Base-by-base conservation (phyloP, 2,888 invertebrate genomes). In the Salticus scenicus region DNA sequence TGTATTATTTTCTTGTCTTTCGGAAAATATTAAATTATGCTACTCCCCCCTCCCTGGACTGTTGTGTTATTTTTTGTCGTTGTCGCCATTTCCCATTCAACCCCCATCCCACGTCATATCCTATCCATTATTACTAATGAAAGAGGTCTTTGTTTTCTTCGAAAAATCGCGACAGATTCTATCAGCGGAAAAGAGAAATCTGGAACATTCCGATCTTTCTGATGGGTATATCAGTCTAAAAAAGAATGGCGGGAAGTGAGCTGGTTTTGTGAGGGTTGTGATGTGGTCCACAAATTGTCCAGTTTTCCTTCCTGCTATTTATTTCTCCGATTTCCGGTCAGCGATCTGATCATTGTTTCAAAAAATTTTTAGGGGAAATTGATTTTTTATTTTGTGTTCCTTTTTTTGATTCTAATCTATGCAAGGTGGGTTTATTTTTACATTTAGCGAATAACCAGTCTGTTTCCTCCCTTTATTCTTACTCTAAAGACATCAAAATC, bases 291-390 rank as follows among this genome's bases (percentile, higher is more conserved):
- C 72, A 84, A 76, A 77, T 72, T 84, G 83, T 24, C 63, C 75
- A 57, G 57, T 84, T 84, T n/a, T 84, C 83, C 83, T 84, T 84
- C 83, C 81, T 69, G 81, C 47, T 66, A 57, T 57, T 57, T 57
- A 28, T 20, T 77, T 28, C 30, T n/a, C 63, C 24, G 71, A 76
- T 83, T 76, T 83, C 76, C 83, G 77, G 75, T 76, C 82, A 71
- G 69, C 78, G 83, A 84, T 84, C 77, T 69, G 82, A 75, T 70
- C 82, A 82, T 82, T 82, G 82, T 82, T 81, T 74, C 73, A 14
- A 17, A 2, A 37, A 7, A 7, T 37, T 4, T 4, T 7, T 10
- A 2, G 47, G 12, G 17, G 47, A 17, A 47, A 47, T n/a, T 47
- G 17, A 47, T 4, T 4, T 37, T 37, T 37, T 10, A 7, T 4